Conservation (phyloP, 2,797 vertebrate genomes). For the Sebastes dallii region DNA sequence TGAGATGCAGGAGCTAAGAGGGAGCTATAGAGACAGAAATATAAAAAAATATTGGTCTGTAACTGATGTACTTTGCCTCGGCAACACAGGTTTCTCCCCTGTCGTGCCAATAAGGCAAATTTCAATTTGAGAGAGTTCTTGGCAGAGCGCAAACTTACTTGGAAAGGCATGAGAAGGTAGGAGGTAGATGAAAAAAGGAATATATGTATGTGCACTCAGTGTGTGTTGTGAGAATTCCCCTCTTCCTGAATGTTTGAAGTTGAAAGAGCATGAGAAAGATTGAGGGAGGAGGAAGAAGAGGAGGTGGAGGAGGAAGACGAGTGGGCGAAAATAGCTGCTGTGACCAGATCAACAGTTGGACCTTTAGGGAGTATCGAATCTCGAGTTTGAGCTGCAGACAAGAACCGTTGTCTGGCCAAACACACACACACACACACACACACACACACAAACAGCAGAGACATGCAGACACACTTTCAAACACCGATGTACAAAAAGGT, state of each 20-base stretch:
- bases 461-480: not conserved
- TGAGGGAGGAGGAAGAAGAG: slow-evolving; percentile 36
- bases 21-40: slow-evolving; percentile 20
- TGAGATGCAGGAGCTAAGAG: slow-evolving; percentile 5
- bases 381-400: slow-evolving; percentile 41
- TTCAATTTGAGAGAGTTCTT: slow-evolving; percentile 55
- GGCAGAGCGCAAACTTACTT: slow-evolving; percentile 39
- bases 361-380: slow-evolving; percentile 52
- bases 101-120: slow-evolving; percentile 54
- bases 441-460: not conserved
- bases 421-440: slow-evolving; percentile 12
- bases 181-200: slow-evolving; percentile 55
- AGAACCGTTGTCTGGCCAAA: slow-evolving; percentile 26
- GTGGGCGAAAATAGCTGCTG: slow-evolving; percentile 48
- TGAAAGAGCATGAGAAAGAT: slow-evolving; percentile 66
- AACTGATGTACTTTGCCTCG: slow-evolving; percentile 39
- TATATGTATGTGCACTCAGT: slow-evolving; percentile 44
- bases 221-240: slow-evolving; percentile 44
- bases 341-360: slow-evolving; percentile 61
- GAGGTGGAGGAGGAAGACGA: slow-evolving; percentile 25
- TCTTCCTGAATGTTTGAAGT: slow-evolving; percentile 63
- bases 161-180: slow-evolving; percentile 38
- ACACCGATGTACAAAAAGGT: slow-evolving; percentile 9
- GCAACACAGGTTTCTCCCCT: slow-evolving; percentile 33
- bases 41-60: slow-evolving; percentile 36